Evolutionary conservation across 2,113 vertebrate species (phyloP).

Genomic region (Microtus oregoni): DNA sequence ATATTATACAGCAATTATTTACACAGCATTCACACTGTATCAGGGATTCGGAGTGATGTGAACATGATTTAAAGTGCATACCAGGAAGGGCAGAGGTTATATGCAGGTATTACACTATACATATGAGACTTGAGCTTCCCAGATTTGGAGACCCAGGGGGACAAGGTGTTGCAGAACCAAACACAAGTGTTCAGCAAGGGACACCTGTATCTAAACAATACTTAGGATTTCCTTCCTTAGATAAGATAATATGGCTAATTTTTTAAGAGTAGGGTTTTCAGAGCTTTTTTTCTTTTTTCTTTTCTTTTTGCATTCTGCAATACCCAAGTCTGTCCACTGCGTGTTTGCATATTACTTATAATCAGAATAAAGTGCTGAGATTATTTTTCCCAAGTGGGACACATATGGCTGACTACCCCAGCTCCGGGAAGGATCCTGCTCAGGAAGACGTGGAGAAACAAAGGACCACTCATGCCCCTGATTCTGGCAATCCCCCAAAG

Average conservation of each 20-base stretch:
- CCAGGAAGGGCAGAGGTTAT: neutral
- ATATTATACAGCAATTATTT: neutral
- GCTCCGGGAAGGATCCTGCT: neutral
- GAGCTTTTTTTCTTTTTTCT: neutral
- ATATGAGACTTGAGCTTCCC: neutral
- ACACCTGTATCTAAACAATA: neutral
- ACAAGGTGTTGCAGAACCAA: neutral
- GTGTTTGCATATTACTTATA: neutral
- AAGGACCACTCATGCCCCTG: neutral
- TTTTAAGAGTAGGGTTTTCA: neutral
- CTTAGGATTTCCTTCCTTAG: neutral
- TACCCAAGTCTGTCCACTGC: neutral
- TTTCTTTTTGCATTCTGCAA: neutral
- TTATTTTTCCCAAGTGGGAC: neutral
- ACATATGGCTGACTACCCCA: neutral
- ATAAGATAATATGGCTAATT: neutral
- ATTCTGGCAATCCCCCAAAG: neutral
- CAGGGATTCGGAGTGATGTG: neutral
- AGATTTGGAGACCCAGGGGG: neutral
- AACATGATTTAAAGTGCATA: neutral
- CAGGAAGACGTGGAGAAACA: neutral
- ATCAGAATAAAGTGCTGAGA: neutral
- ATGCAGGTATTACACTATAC: neutral
- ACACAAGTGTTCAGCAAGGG: neutral
- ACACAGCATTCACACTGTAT: neutral